These are phyloP conservation scores for Poecilia wingei DNA, from an alignment of 2,797 vertebrate species.

Conservation along the genomic window DNA sequence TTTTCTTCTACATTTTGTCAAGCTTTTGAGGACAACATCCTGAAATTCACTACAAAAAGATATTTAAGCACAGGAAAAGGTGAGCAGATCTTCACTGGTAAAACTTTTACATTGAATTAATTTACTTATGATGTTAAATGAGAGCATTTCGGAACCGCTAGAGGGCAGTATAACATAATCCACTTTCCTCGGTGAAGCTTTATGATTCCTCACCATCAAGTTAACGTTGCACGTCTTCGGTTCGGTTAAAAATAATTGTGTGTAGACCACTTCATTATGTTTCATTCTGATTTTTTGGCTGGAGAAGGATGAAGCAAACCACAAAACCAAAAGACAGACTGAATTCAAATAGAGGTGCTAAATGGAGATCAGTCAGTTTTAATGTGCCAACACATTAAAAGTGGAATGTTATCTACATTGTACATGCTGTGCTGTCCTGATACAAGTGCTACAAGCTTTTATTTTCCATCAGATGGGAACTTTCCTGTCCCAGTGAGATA, in stretches of 20 bases:
- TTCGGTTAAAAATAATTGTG: not conserved
- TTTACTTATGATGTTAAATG: not conserved
- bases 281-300: too few relatives aligned
- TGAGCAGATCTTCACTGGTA: not conserved
- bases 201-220: not conserved
- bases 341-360: not conserved
- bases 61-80: not conserved
- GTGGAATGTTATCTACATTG: not conserved
- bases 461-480: not conserved
- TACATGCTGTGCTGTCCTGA: not conserved
- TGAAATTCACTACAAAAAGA: slow-evolving; percentile 3
- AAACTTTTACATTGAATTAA: slow-evolving; percentile 8
- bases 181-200: not conserved
- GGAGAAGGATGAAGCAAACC: too few relatives aligned
- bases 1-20: slow-evolving; percentile 31
- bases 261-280: too few relatives aligned
- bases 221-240: not conserved
- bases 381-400: not conserved
- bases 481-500: slow-evolving; percentile 1
- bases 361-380: not conserved
- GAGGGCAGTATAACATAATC: slow-evolving; percentile 30
- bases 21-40: slow-evolving; percentile 6
- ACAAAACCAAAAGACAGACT: not conserved
- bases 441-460: slow-evolving; percentile 8
- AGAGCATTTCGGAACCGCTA: slow-evolving; percentile 3